A percentile compares a stretch with the other conserved stretches of the same genome.
Conservation (phyloP, 2,113 vertebrate genomes). For the Tachycineta bicolor region DNA sequence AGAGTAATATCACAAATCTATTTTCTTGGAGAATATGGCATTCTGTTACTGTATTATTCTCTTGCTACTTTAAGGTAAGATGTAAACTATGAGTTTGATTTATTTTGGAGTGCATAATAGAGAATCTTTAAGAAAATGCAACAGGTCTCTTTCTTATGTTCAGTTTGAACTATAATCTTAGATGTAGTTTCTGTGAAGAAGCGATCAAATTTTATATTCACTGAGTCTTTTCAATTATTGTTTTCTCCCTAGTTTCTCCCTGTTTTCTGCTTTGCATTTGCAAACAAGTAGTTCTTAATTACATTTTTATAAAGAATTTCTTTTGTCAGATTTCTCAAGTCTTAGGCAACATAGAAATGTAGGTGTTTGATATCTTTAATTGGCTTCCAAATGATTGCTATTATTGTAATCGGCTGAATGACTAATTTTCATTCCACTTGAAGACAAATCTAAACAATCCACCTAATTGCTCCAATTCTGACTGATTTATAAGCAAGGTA, state of each 20-base stretch:
- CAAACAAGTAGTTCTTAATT: not conserved
- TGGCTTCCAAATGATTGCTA: conserved; percentile 37
- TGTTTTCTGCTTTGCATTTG: not conserved
- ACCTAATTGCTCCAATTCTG: not conserved
- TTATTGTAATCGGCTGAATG: conserved; percentile 29
- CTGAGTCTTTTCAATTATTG: not conserved
- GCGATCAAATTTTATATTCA: not conserved
- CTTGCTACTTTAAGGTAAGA: not conserved
- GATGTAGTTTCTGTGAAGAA: not conserved
- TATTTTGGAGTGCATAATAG: not conserved
- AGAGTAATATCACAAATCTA: not conserved
- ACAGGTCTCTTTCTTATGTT: not conserved
- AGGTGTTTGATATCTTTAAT: conserved; percentile 21
- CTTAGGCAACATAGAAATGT: not conserved
- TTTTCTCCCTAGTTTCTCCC: not conserved
- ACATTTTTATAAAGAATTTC: not conserved
- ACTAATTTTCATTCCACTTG: conserved; percentile 11
- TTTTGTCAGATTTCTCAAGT: not conserved
- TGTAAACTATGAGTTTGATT: not conserved
- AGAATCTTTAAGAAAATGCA: not conserved
- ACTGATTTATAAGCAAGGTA: not conserved
- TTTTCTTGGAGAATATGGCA: not conserved
- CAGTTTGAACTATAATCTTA: not conserved
- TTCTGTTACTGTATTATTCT: not conserved
- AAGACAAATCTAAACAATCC: conserved; percentile 30